These are phyloP conservation scores for Bungarus multicinctus DNA, from an alignment of 2,113 vertebrate genomes.

Conservation along the genomic window DNA sequence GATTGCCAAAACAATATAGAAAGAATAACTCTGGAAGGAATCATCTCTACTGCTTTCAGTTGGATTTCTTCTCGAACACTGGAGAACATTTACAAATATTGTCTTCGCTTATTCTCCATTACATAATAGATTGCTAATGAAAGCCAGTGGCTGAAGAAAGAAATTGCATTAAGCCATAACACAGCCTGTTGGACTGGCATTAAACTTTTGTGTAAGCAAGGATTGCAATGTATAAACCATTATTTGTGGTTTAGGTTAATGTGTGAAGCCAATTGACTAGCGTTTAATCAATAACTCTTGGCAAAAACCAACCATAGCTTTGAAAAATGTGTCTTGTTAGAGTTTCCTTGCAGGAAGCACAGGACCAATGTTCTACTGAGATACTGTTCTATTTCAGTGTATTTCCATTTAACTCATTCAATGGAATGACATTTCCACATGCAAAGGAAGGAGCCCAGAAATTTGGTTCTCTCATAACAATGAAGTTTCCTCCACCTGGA, in stretches of 20 bases:
- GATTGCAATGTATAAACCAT: background rate
- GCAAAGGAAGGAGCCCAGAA: background rate
- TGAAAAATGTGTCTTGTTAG: background rate
- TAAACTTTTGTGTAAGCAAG: background rate
- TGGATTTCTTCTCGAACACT: background rate
- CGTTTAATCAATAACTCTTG: background rate
- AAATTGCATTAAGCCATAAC: background rate
- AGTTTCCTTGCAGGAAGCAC: background rate
- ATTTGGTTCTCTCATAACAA: background rate
- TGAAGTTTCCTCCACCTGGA: background rate
- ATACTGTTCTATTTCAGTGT: background rate
- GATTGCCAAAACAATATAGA: background rate
- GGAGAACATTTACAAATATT: background rate
- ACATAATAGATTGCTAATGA: background rate
- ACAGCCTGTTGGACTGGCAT: background rate
- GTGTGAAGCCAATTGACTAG: background rate
- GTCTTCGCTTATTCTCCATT: background rate
- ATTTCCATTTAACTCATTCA: background rate
- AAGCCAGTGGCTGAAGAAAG: background rate
- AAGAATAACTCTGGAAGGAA: background rate
- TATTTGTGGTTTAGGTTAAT: background rate
- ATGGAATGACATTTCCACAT: background rate
- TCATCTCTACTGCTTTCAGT: background rate
- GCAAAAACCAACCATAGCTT: background rate
- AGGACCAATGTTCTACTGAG: background rate